These are phyloP conservation scores for Platyscapa corneri DNA, from an alignment of 1,140 invertebrate genomes.

Conservation along the genomic window DNA sequence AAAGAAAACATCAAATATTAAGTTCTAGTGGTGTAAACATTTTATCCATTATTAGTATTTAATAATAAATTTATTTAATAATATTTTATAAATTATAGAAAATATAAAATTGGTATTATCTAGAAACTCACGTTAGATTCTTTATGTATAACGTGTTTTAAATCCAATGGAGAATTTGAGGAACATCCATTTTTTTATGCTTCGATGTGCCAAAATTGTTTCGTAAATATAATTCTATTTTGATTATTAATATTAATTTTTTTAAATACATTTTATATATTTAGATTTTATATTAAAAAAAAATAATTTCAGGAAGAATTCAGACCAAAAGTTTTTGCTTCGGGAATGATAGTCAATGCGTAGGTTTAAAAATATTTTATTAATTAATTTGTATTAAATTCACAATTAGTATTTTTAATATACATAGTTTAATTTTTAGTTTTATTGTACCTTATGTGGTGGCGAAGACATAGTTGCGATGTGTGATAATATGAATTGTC, in stretches of 20 bases:
- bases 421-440: slow-evolving; percentile 56
- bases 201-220: slow-evolving; percentile 62
- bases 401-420: not conserved
- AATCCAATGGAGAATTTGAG: slow-evolving; percentile 40
- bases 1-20: slow-evolving; percentile 37
- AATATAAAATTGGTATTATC: slow-evolving; percentile 16
- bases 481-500: slow-evolving; percentile 64
- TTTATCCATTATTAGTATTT: not conserved
- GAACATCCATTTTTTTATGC: slow-evolving; percentile 66
- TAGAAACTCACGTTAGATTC: slow-evolving; percentile 18
- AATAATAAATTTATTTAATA: slow-evolving; percentile 14
- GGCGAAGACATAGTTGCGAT: slow-evolving; percentile 61
- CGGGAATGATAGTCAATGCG: slow-evolving; percentile 67
- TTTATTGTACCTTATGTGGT: slow-evolving; percentile 65
- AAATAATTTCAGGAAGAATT: slow-evolving; percentile 60
- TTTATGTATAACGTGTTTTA: slow-evolving; percentile 65
- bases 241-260: not conserved
- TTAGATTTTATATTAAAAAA: not conserved
- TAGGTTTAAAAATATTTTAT: slow-evolving; percentile 54
- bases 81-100: slow-evolving; percentile 33
- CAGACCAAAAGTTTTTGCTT: slow-evolving; percentile 65
- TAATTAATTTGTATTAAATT: slow-evolving; percentile 7
- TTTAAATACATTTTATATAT: slow-evolving; percentile 24
- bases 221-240: slow-evolving; percentile 56
- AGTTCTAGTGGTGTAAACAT: slow-evolving; percentile 25